Conservation (phyloP, 2,888 invertebrate genomes). For the Copidosoma aretas region DNA sequence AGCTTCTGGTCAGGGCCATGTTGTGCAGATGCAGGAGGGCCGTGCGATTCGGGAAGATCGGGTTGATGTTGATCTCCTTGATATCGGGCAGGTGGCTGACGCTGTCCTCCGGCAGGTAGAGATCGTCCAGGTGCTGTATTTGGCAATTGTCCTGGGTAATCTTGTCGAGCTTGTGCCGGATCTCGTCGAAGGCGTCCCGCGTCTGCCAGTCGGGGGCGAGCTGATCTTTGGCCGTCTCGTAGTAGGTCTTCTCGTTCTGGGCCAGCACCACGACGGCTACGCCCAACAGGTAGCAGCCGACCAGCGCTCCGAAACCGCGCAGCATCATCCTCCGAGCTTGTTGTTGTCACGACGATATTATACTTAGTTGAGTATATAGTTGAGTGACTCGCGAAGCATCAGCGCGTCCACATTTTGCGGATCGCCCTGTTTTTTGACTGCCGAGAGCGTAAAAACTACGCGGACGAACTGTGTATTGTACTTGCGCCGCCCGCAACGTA, state of each 20-base stretch:
- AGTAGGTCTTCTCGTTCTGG: slow-evolving; percentile 30
- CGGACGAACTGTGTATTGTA: too few relatives aligned
- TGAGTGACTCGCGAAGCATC: not conserved
- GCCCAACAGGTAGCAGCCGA: slow-evolving; percentile 63
- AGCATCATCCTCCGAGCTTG: not conserved
- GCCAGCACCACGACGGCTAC: slow-evolving; percentile 66
- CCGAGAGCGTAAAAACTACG: too few relatives aligned
- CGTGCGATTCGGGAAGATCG: slow-evolving; percentile 93
- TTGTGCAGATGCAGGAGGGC: slow-evolving; percentile 92
- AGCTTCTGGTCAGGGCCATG: slow-evolving; percentile 93
- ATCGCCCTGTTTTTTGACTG: too few relatives aligned
- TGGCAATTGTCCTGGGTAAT: slow-evolving; percentile 88
- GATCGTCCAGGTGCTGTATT: slow-evolving; percentile 82
- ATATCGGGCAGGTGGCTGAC: slow-evolving; percentile 93
- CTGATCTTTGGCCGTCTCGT: slow-evolving; percentile 16
- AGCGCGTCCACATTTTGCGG: not conserved
- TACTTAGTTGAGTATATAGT: too few relatives aligned
- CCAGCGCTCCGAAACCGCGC: slow-evolving; percentile 37
- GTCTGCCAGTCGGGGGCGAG: slow-evolving; percentile 78
- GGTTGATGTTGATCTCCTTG: slow-evolving; percentile 92
- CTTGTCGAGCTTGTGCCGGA: slow-evolving; percentile 82
- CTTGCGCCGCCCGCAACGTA: not conserved
- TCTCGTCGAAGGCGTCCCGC: slow-evolving; percentile 88
- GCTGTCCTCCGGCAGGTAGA: slow-evolving; percentile 82
- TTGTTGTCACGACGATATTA: not conserved